phyloP scores from a whole-genome alignment of 2,113 vertebrate genomes.

The Amphiprion ocellaris region DNA sequence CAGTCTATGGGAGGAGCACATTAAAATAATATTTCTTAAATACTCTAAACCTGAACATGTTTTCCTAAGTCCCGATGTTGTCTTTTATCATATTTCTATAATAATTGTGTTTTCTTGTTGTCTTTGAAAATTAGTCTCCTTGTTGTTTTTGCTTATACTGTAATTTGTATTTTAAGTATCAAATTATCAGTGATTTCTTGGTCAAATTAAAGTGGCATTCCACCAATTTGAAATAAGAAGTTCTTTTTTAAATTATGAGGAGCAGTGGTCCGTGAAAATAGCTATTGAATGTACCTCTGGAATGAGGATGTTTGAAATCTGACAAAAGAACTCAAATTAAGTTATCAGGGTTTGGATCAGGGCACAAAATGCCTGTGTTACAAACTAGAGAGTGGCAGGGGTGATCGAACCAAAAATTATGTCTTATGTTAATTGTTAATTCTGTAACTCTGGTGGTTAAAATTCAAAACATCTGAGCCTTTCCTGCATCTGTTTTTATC shows the following conservation, averaged over 20 bases:
- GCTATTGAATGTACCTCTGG: neutral
- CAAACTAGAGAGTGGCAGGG: neutral
- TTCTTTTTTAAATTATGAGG: neutral
- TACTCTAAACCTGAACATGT: neutral
- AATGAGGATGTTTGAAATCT: neutral
- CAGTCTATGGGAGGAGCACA: constrained; percentile 5
- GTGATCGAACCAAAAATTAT: neutral
- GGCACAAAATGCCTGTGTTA: neutral
- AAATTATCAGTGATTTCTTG: neutral
- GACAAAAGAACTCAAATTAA: neutral
- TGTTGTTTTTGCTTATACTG: neutral
- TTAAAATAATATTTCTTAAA: constrained; percentile 10
- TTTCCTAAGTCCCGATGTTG: neutral
- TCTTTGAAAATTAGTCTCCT: neutral
- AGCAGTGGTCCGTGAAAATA: neutral
- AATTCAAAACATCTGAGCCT: neutral
- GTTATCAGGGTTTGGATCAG: neutral
- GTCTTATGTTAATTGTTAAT: neutral
- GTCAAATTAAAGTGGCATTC: constrained; percentile 9
- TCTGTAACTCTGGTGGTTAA: neutral
- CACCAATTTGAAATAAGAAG: neutral
- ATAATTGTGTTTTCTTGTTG: neutral
- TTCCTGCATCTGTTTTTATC: neutral
- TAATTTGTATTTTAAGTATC: neutral
- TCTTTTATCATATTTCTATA: neutral